Base-by-base conservation (phyloP, 2,797 vertebrate species). In the Neopelma chrysocephalum region DNA sequence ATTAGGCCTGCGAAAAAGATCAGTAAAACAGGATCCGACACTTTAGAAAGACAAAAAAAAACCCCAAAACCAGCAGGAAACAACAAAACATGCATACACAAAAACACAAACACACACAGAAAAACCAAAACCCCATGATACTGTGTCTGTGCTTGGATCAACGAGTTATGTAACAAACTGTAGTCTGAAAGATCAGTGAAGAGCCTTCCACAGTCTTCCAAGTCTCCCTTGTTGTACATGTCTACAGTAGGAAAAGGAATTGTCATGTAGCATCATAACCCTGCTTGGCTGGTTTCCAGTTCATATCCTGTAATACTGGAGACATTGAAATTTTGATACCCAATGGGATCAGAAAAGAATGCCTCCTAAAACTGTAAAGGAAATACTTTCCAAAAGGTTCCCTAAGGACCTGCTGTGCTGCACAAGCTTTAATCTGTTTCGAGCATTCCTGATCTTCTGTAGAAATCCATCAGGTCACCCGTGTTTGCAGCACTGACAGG, bases 231-330 rank as follows among this genome's bases (percentile, higher is more conserved):
- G 62, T 43, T 90, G 82, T 36, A 77, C 66, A 40, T 3, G 69
- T 64, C 61, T 71, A 60, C 70, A 92, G 93, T 76, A 72, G 68
- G 84, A 87, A 89, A 93, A 95, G 56, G 92, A 96, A 94, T 14
- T 85, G 71, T 88, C 92, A 53, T 53, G 53, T 11, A 90, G 88
- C 78, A 95, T 91, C 43, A 11, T 68, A 90, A 82, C 70, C 72
- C 51, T 78, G 42, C 87, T 76, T 96, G 97, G 97, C 94, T 95
- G 62, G 31, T 90, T 93, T 97, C 97, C 96, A 97, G 80, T 69
- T 97, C 94, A 97, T 97, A 97, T 96, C 95, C 97, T 96, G 93
- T 78, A 90, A 85, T 20, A 36, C 53, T 61, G 60, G 56, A 95
- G 87, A 95, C n/a, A n/a, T 3, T 90, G 95, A 93, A 54, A 77